Percentiles rank a stretch among this genome's conserved stretches.
Conservation (phyloP, 2,113 vertebrate genomes). For the Lasiurus borealis region DNA sequence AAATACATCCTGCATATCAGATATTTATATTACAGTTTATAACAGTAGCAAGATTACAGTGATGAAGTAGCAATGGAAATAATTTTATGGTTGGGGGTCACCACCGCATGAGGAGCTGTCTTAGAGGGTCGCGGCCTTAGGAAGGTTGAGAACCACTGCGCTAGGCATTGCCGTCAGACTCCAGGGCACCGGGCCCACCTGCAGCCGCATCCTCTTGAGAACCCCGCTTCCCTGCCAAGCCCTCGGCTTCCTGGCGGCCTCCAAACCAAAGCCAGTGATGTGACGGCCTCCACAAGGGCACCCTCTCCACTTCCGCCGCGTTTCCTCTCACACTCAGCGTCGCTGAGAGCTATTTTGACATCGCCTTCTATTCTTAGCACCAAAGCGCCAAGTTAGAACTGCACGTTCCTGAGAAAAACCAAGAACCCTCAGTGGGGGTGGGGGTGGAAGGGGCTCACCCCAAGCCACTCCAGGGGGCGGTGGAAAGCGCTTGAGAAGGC, state of each 20-base stretch:
- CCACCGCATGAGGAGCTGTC: too few relatives aligned
- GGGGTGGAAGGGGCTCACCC: neutral
- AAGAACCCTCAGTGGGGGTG: neutral
- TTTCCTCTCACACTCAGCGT: slow-evolving; percentile 38
- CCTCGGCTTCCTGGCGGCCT: slow-evolving; percentile 20
- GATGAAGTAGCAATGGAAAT: too few relatives aligned
- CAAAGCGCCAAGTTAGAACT: slow-evolving; percentile 33
- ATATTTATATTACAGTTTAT: too few relatives aligned
- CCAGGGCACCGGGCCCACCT: neutral
- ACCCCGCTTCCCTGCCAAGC: neutral
- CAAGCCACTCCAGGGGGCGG: neutral
- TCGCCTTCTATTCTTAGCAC: slow-evolving; percentile 66
- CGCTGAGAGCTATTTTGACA: slow-evolving; percentile 53
- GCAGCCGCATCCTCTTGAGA: neutral
- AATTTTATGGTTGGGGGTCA: too few relatives aligned
- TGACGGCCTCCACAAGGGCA: slow-evolving; percentile 23
- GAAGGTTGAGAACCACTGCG: too few relatives aligned
- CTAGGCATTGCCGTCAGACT: neutral
- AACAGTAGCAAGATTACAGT: too few relatives aligned
- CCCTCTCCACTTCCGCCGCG: slow-evolving; percentile 58
- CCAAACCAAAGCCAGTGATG: neutral
- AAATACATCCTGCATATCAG: too few relatives aligned
- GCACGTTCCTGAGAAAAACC: slow-evolving; percentile 23
- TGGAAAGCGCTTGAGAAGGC: neutral
- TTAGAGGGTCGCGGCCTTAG: too few relatives aligned